Conservation (phyloP, 2,797 vertebrate genomes). For the Sebastes matsubarae region DNA sequence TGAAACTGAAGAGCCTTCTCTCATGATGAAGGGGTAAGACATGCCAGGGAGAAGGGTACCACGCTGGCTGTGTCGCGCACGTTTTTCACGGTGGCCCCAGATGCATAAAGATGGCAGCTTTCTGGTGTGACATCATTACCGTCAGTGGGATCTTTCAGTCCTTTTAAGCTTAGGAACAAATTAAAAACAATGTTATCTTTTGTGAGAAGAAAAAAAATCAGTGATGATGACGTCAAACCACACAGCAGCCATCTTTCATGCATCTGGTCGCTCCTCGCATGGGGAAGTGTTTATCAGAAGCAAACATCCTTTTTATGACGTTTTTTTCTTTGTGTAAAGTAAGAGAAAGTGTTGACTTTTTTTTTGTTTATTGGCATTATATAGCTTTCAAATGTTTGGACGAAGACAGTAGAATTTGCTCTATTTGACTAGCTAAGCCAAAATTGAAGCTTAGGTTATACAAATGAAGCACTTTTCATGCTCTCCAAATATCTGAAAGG, state of each 20-base stretch:
- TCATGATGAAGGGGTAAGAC: slow-evolving; percentile 90
- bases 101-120: slow-evolving; percentile 55
- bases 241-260: slow-evolving; percentile 57
- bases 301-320: background rate
- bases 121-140: background rate
- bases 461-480: background rate
- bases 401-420: background rate
- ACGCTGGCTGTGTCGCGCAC: background rate
- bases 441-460: background rate
- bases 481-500: slow-evolving; percentile 41
- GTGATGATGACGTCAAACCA: too few relatives aligned
- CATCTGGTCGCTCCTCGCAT: slow-evolving; percentile 40
- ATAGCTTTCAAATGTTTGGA: slow-evolving; percentile 38
- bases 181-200: background rate
- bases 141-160: background rate
- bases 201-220: too few relatives aligned
- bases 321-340: slow-evolving; percentile 1
- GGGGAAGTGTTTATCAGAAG: slow-evolving; percentile 18
- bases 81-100: background rate
- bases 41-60: slow-evolving; percentile 13
- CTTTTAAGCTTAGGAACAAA: background rate
- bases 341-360: background rate
- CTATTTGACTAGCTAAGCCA: background rate
- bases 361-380: background rate
- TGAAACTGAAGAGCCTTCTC: slow-evolving; percentile 83